A percentile compares a stretch with the other conserved stretches of the same genome.
phyloP scores from a whole-genome alignment of 2,888 invertebrate species.

The Zygaena filipendulae region DNA sequence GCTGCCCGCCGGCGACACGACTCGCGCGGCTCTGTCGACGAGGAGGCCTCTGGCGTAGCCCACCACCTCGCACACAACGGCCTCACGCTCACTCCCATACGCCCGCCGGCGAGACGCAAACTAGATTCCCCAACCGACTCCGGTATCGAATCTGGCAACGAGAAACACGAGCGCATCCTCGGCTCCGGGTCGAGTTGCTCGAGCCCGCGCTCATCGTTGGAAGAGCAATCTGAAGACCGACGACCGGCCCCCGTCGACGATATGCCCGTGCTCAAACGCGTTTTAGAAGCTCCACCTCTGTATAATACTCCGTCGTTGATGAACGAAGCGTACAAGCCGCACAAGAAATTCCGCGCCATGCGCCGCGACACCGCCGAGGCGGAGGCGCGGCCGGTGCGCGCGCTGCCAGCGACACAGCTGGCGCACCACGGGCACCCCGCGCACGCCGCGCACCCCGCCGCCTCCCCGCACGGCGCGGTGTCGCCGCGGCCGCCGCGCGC shows the following conservation, averaged over 20 bases:
- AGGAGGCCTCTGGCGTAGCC: slow-evolving; percentile 77
- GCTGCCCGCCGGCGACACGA: slow-evolving; percentile 80
- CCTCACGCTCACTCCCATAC: slow-evolving; percentile 77
- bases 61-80: slow-evolving; percentile 80
- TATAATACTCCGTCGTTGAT: slow-evolving; percentile 91
- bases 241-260: slow-evolving; percentile 78
- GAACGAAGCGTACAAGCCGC: slow-evolving; percentile 96
- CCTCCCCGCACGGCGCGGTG: slow-evolving; percentile 54
- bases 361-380: slow-evolving; percentile 86
- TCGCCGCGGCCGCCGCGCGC: slow-evolving; percentile 64
- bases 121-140: slow-evolving; percentile 93
- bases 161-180: slow-evolving; percentile 81
- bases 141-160: slow-evolving; percentile 93
- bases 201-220: slow-evolving; percentile 85
- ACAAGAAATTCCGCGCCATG: slow-evolving; percentile 93
- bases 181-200: slow-evolving; percentile 82
- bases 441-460: slow-evolving; percentile 56
- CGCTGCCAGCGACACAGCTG: slow-evolving; percentile 63
- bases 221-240: slow-evolving; percentile 77
- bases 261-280: slow-evolving; percentile 94
- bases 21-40: slow-evolving; percentile 79
- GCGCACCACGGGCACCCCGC: slow-evolving; percentile 55
- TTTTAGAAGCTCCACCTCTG: slow-evolving; percentile 90
- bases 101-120: slow-evolving; percentile 80
- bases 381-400: slow-evolving; percentile 55